Percentiles rank a stretch among this genome's conserved stretches.
phyloP scores from a whole-genome alignment of 2,797 vertebrate species.

The Notolabrus celidotus region DNA sequence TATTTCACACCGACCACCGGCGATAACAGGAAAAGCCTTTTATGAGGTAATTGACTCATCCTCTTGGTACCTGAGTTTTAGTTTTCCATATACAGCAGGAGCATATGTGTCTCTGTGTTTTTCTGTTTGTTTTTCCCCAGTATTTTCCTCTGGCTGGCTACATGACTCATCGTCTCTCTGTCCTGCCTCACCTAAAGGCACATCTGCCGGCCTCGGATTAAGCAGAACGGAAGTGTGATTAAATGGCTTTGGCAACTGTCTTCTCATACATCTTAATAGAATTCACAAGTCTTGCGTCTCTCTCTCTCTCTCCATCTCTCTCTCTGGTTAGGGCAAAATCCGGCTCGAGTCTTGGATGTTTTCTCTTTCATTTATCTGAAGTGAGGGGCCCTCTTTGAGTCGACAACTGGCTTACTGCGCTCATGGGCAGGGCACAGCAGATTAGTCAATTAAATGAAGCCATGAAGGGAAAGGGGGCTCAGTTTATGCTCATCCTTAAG shows the following conservation, averaged over 20 bases:
- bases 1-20: constrained; percentile 48
- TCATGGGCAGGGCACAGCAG: constrained; percentile 71
- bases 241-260: constrained; percentile 80
- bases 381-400: constrained; percentile 67
- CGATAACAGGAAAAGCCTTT: constrained; percentile 23
- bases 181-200: constrained; percentile 74
- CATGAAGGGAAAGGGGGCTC: constrained; percentile 57
- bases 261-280: constrained; percentile 80
- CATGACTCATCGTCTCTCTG: constrained; percentile 73
- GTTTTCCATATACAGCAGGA: constrained; percentile 15
- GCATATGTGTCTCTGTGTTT: constrained; percentile 13
- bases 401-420: constrained; percentile 74
- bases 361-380: constrained; percentile 68
- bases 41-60: constrained; percentile 51
- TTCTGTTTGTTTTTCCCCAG: constrained; percentile 16
- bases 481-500: constrained; percentile 71
- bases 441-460: constrained; percentile 81
- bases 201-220: constrained; percentile 77
- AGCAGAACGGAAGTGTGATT: constrained; percentile 73
- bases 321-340: constrained; percentile 63
- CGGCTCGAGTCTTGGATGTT: constrained; percentile 49
- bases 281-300: constrained; percentile 64
- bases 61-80: constrained; percentile 45
- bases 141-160: constrained; percentile 41
- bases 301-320: constrained; percentile 2